Conservation (phyloP, 2,797 vertebrate genomes). For the Sparus aurata region DNA sequence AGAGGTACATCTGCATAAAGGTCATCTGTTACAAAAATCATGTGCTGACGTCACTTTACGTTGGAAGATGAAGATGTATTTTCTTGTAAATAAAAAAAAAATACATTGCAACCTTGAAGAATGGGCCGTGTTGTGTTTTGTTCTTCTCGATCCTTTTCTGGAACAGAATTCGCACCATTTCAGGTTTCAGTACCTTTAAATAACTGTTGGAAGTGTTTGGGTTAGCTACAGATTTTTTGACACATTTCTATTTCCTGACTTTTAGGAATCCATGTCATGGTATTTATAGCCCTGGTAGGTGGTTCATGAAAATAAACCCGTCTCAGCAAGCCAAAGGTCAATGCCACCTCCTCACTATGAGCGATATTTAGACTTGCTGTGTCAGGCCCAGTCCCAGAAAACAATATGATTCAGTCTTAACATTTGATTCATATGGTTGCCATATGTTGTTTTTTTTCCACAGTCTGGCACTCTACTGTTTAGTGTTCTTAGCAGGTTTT, state of each 20-base stretch:
- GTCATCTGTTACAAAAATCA: conserved; percentile 52
- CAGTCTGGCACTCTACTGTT: not conserved
- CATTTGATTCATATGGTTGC: not conserved
- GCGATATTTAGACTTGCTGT: not conserved
- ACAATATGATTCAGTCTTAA: not conserved
- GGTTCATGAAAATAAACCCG: not conserved
- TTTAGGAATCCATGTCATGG: not conserved
- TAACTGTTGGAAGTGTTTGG: not conserved
- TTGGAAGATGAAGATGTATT: conserved; percentile 76
- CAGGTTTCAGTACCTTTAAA: not conserved
- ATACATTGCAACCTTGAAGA: conserved; percentile 49
- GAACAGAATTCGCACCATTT: not conserved
- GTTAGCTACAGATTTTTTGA: not conserved
- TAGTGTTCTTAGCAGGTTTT: not conserved
- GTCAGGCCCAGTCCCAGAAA: not conserved
- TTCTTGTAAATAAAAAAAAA: conserved; percentile 79
- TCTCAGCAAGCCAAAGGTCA: not conserved
- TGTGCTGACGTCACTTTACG: conserved; percentile 63
- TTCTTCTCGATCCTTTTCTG: not conserved
- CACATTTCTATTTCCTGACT: not conserved
- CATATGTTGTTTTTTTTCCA: not conserved
- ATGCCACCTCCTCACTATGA: not conserved
- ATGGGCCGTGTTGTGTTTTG: not conserved
- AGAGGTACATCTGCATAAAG: conserved; percentile 32
- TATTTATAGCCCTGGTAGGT: conserved; percentile 9